Evolutionary conservation across 2,113 vertebrate species (phyloP).

Genomic region (Rhegmatorhina hoffmannsi): DNA sequence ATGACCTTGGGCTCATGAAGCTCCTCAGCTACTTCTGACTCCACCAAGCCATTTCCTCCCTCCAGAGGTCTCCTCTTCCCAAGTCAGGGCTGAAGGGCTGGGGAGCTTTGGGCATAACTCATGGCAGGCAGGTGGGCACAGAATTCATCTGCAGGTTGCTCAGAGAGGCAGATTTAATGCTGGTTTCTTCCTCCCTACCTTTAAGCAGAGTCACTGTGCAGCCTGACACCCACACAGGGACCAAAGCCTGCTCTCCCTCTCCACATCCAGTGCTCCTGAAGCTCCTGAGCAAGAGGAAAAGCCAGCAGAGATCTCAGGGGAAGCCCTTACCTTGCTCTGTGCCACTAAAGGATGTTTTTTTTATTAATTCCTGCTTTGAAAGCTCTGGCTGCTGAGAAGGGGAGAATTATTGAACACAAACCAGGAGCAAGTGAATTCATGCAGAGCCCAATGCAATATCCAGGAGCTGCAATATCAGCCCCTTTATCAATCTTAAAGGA

Average conservation of each 20-base stretch:
- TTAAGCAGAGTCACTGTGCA: neutral
- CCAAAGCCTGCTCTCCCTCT: neutral
- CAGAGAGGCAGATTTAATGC: neutral
- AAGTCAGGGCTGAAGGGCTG: neutral
- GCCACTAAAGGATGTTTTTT: neutral
- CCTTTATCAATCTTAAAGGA: neutral
- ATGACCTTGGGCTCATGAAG: neutral
- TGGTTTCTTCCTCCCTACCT: neutral
- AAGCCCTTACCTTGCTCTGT: neutral
- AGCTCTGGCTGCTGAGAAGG: neutral
- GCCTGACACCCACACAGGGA: neutral
- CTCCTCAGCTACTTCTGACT: neutral
- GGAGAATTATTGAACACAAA: neutral
- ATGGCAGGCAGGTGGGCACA: neutral
- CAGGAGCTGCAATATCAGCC: conserved; percentile 15
- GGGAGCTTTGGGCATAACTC: neutral
- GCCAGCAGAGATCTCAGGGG: neutral
- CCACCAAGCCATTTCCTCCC: neutral
- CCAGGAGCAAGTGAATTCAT: neutral
- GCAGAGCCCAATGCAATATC: neutral
- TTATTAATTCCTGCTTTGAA: neutral
- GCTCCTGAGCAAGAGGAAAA: neutral
- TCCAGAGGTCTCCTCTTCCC: neutral
- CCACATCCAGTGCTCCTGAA: neutral
- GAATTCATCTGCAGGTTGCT: neutral